These are phyloP conservation scores for Siniperca chuatsi DNA, from an alignment of 2,113 vertebrate species.

Conservation along the genomic window DNA sequence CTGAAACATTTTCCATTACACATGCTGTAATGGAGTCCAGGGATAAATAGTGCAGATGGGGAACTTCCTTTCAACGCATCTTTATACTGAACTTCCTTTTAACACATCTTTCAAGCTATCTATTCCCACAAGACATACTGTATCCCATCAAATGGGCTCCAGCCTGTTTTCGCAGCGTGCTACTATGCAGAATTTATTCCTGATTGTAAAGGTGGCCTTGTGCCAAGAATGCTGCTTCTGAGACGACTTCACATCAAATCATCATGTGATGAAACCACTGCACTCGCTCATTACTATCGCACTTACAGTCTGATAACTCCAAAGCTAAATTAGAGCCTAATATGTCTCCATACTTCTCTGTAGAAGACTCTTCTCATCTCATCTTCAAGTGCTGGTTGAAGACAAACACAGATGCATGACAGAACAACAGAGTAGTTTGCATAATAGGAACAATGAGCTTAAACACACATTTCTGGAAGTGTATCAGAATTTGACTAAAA, in stretches of 20 bases:
- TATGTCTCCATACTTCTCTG: slow-evolving; percentile 8
- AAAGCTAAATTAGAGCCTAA: slow-evolving; percentile 20
- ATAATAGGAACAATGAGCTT: slow-evolving; percentile 2
- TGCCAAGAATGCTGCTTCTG: slow-evolving; percentile 18
- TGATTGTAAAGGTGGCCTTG: slow-evolving; percentile 20
- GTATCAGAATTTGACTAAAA: not conserved
- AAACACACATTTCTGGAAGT: not conserved
- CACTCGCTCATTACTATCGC: slow-evolving; percentile 29
- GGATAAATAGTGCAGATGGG: slow-evolving; percentile 21
- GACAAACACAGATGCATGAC: not conserved
- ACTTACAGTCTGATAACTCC: slow-evolving; percentile 8
- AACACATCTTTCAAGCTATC: slow-evolving; percentile 13
- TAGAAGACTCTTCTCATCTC: not conserved
- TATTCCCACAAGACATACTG: slow-evolving; percentile 1
- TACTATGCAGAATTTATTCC: not conserved
- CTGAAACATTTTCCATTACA: slow-evolving; percentile 35
- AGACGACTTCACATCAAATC: slow-evolving; percentile 30
- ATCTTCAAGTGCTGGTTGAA: not conserved
- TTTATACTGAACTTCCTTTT: slow-evolving; percentile 19
- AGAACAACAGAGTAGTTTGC: not conserved
- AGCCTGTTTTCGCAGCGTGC: not conserved
- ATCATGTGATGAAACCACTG: slow-evolving; percentile 13
- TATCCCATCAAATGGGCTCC: slow-evolving; percentile 9
- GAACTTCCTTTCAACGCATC: slow-evolving; percentile 30
- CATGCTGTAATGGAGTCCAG: slow-evolving; percentile 39